Evolutionary conservation across 2,113 vertebrate species (phyloP).

Genomic region (Martes martes): DNA sequence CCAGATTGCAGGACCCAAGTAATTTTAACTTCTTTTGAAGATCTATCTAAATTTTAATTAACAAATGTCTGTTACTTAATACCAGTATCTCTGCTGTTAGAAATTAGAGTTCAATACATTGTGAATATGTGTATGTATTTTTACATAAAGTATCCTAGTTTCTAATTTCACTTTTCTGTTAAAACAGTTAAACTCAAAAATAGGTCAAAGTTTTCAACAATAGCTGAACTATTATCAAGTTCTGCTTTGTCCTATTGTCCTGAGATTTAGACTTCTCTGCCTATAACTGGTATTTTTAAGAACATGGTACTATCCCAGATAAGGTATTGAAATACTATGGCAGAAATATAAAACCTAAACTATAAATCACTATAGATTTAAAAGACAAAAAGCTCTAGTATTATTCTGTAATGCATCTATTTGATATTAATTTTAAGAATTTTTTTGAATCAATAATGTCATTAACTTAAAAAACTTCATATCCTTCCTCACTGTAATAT

Average conservation of each 20-base stretch:
- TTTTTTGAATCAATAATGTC: neutral
- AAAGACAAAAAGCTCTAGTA: neutral
- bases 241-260: neutral
- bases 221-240: neutral
- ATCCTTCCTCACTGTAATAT: neutral
- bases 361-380: conserved; percentile 4
- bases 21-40: conserved; percentile 39
- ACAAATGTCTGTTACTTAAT: conserved; percentile 19
- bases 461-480: neutral
- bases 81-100: conserved; percentile 18
- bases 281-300: neutral
- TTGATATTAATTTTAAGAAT: neutral
- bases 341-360: conserved; percentile 36
- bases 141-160: conserved; percentile 40
- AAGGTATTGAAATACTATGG: neutral
- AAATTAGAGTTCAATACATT: conserved; percentile 43
- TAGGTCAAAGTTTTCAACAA: conserved; percentile 40
- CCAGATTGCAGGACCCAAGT: neutral
- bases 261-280: neutral
- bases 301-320: neutral
- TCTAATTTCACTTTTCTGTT: conserved; percentile 41
- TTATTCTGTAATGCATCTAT: neutral
- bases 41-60: conserved; percentile 37
- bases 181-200: conserved; percentile 39
- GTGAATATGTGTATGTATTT: conserved; percentile 8